Evolutionary conservation across 2,888 invertebrate species (phyloP), one percentile per base, ranked within the genome.

Genomic region (Melinaea marsaeus): DNA sequence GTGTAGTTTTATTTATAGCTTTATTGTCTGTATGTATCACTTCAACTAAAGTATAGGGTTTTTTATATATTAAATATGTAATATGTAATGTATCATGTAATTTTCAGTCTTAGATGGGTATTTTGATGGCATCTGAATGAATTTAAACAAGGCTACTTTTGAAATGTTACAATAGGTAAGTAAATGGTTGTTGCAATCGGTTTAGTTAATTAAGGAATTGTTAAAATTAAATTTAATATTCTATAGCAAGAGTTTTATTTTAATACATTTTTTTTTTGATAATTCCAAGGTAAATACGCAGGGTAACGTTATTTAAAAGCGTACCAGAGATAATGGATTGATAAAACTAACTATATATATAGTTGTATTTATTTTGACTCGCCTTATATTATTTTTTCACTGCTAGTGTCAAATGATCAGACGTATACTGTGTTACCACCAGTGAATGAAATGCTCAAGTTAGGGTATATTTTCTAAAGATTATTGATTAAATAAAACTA

Each of bases 181-280:
- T 78, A 80, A 80, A 75, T 75, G 80, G 68, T 85, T 87, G 85
- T 86, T 87, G 79, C 77, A 72, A 81, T 79, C 75, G 81, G 78
- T 84, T 81, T 78, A 80, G 77, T 80, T 83, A 81, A 72, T 69
- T 65, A 74, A 79, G 79, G 81, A 85, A 85, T 86, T 88, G 88
- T 88, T 88, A 83, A 78, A 81, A 86, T 84, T 83, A 88, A 86
- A 87, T 83, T 81, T 71, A 79, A 79, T 85, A 86, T 85, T 84
- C 80, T 83, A 76, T 83, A 78, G 3, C 34, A 33, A 58, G 62
- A 65, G 59, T 71, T 76, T 77, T 69, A 69, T 70, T 75, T 65
- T 56, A 51, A 3, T 1, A 32, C 7, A 32, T 32, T 22, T 51
- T 32, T 4, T 51, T 22, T n/a, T 46, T 11, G 11, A 11, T 51